A percentile compares a stretch with the other conserved stretches of the same genome.
phyloP scores from a whole-genome alignment of 2,797 vertebrate species.

The Sebastolobus altivelis region DNA sequence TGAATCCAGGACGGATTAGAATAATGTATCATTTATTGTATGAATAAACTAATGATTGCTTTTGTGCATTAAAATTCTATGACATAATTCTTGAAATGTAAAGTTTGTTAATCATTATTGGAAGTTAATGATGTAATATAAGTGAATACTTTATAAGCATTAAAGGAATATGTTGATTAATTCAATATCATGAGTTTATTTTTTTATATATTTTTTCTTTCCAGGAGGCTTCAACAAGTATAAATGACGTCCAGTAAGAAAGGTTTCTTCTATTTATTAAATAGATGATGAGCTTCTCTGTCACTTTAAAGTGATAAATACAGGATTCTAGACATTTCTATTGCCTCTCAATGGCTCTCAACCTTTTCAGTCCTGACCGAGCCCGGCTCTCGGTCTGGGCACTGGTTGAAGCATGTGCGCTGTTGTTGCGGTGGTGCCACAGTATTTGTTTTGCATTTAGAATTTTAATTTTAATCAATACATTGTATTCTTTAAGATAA shows the following conservation, averaged over 20 bases:
- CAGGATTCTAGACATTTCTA: no score
- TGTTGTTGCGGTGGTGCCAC: no score
- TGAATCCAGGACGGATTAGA: neutral
- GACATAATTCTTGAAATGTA: neutral
- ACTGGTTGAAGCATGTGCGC: no score
- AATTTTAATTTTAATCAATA: no score
- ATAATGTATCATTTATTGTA: neutral
- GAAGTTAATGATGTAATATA: slow-evolving; percentile 8
- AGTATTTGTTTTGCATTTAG: no score
- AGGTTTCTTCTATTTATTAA: neutral
- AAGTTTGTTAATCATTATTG: slow-evolving; percentile 6
- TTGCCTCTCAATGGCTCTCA: no score
- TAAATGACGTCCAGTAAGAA: neutral
- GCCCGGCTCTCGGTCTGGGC: accelerated
- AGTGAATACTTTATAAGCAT: slow-evolving; percentile 14
- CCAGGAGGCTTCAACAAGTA: neutral
- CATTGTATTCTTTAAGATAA: no score
- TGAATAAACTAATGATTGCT: slow-evolving; percentile 6
- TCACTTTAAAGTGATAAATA: no score
- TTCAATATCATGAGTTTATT: neutral
- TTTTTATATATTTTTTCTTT: neutral
- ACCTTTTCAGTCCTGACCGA: no score
- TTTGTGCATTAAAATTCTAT: neutral
- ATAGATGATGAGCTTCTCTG: no score
- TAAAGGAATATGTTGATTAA: slow-evolving; percentile 37